These are phyloP conservation scores for Meriones psammophilus DNA, from an alignment of 2,797 vertebrate genomes.

Conservation along the genomic window DNA sequence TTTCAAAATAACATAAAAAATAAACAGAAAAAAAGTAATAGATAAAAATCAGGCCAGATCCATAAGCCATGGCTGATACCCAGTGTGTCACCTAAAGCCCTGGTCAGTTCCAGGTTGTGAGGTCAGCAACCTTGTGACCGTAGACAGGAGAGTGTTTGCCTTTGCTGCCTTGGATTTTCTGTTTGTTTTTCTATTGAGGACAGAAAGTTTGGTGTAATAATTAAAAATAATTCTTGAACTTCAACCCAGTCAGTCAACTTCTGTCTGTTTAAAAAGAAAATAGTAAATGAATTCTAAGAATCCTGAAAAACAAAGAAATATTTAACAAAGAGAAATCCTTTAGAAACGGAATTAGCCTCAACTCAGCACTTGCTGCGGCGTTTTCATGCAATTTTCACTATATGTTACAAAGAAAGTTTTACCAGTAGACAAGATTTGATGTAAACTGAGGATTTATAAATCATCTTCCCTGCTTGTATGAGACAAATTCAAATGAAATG, in stretches of 20 bases:
- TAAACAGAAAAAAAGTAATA: neutral
- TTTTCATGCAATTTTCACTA: constrained; percentile 38
- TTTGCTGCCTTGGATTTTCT: neutral
- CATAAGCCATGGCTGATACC: constrained; percentile 36
- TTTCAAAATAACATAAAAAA: constrained; percentile 33
- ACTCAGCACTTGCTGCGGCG: neutral
- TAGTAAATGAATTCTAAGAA: constrained; percentile 54
- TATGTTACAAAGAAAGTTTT: constrained; percentile 26
- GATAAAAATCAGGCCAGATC: constrained; percentile 16
- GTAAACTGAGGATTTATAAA: constrained; percentile 46
- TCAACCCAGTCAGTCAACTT: constrained; percentile 19
- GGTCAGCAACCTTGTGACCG: neutral
- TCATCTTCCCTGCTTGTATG: constrained; percentile 32
- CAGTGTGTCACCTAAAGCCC: neutral
- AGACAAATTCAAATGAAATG: constrained; percentile 14
- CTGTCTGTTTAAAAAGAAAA: neutral
- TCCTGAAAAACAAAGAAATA: constrained; percentile 36
- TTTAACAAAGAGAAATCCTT: neutral
- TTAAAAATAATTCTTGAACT: constrained; percentile 52
- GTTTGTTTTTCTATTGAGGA: neutral
- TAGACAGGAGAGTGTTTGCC: neutral
- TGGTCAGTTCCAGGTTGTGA: neutral
- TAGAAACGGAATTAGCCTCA: neutral
- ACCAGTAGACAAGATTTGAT: neutral
- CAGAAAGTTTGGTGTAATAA: constrained; percentile 15